phyloP scores from a whole-genome alignment of 2,113 vertebrate species.

The Percina caprodes region DNA sequence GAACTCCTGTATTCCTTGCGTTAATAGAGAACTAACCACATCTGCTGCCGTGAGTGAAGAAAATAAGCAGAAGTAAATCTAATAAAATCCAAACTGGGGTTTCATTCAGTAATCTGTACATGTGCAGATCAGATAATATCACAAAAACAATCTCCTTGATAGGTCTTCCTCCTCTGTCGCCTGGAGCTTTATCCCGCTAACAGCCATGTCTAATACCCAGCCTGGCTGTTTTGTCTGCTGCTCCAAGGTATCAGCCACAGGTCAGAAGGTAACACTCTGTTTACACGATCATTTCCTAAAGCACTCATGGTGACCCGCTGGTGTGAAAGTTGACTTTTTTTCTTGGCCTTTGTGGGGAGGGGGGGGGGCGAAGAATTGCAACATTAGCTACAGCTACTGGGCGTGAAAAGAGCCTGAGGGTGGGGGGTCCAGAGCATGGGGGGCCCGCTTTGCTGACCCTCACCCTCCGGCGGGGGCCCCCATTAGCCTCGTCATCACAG shows the following conservation, averaged over 20 bases:
- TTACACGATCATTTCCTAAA: conserved; percentile 95
- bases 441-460: conserved; percentile 68
- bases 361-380: conserved; percentile 86
- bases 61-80: not conserved
- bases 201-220: conserved; percentile 94
- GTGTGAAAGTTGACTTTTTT: conserved; percentile 92
- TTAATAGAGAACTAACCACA: conserved; percentile 24
- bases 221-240: conserved; percentile 88
- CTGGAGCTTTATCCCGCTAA: conserved; percentile 90
- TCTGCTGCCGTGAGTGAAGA: conserved; percentile 4
- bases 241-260: conserved; percentile 90
- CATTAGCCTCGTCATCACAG: conserved; percentile 90
- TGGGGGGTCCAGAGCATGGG: conserved; percentile 86
- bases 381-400: conserved; percentile 93
- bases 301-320: conserved; percentile 88
- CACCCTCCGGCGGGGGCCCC: conserved; percentile 83
- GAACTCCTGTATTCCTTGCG: conserved; percentile 53
- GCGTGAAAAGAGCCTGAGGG: conserved; percentile 88
- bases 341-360: conserved; percentile 81
- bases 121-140: not conserved
- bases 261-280: conserved; percentile 97
- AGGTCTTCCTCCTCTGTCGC: conserved; percentile 69
- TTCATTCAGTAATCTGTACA: not conserved
- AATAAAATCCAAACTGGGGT: not conserved
- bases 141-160: not conserved